These are phyloP conservation scores for Phyllopteryx taeniolatus DNA, from an alignment of 2,113 vertebrate species.

Conservation along the genomic window DNA sequence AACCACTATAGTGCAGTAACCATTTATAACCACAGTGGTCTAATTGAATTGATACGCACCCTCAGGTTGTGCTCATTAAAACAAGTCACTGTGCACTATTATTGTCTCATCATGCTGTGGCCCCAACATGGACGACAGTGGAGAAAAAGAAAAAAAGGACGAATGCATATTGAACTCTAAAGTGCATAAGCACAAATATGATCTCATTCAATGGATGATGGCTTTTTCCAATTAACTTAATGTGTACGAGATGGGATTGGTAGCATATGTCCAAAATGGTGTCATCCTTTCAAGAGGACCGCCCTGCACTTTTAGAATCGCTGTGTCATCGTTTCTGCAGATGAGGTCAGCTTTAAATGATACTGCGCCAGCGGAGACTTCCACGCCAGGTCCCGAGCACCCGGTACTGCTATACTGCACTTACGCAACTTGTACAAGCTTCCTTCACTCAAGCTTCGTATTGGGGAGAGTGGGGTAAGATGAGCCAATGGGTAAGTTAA, in stretches of 20 bases:
- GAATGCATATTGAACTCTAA: not conserved
- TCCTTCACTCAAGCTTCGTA: too few relatives aligned
- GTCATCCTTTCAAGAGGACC: slow-evolving; percentile 25
- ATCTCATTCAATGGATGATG: slow-evolving; percentile 24
- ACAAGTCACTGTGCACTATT: not conserved
- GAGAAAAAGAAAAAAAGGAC: not conserved
- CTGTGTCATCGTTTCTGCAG: slow-evolving; percentile 48
- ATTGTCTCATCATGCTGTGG: not conserved
- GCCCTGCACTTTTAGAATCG: slow-evolving; percentile 38
- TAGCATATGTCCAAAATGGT: slow-evolving; percentile 28
- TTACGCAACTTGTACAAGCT: too few relatives aligned
- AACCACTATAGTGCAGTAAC: slow-evolving; percentile 33
- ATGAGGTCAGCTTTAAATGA: slow-evolving; percentile 52
- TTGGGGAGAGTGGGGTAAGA: too few relatives aligned
- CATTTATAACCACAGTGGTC: slow-evolving; percentile 35
- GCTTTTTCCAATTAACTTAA: slow-evolving; percentile 50
- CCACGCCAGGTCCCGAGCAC: not conserved
- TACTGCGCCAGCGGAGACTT: slow-evolving; percentile 23
- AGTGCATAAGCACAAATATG: slow-evolving; percentile 4
- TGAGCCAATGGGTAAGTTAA: too few relatives aligned
- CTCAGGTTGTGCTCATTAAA: not conserved
- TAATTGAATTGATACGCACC: not conserved
- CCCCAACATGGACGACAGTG: not conserved
- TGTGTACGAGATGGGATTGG: slow-evolving; percentile 46
- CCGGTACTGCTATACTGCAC: too few relatives aligned